phyloP scores from a whole-genome alignment of 1,140 invertebrate genomes.

The Cheumatopsyche charites region DNA sequence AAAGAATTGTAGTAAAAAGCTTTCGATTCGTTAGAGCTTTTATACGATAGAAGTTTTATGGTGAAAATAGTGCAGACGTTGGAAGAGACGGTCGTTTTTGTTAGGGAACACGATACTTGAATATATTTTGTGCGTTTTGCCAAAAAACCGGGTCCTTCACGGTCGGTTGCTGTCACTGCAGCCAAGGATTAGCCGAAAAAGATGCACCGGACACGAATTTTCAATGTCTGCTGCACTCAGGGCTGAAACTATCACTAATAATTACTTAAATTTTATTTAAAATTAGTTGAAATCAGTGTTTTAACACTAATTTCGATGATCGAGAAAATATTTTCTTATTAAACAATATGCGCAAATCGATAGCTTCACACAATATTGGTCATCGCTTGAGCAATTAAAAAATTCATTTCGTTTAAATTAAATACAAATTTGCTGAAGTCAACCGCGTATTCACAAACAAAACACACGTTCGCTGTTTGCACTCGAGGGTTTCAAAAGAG shows the following conservation, averaged over 20 bases:
- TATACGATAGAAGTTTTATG: not conserved
- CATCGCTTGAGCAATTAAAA: too few relatives aligned
- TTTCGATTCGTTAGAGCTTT: too few relatives aligned
- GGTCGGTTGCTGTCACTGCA: slow-evolving; percentile 20
- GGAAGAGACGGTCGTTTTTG: not conserved
- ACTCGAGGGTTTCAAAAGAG: not conserved
- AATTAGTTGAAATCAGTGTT: too few relatives aligned
- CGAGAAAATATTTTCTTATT: too few relatives aligned
- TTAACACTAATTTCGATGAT: not conserved
- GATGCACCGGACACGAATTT: slow-evolving; percentile 17
- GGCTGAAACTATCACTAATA: not conserved
- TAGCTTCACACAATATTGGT: too few relatives aligned
- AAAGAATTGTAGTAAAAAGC: too few relatives aligned
- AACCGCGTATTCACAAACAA: too few relatives aligned
- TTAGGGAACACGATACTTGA: slow-evolving; percentile 29
- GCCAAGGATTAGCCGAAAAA: slow-evolving; percentile 2
- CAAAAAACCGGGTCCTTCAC: slow-evolving; percentile 40
- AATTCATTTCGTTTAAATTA: too few relatives aligned
- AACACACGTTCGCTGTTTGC: too few relatives aligned
- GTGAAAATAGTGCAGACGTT: not conserved
- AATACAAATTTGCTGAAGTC: too few relatives aligned
- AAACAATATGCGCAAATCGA: too few relatives aligned
- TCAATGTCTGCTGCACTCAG: not conserved
- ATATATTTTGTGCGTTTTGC: slow-evolving; percentile 29
- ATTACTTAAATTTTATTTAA: too few relatives aligned